Base-by-base conservation (phyloP, 1,140 invertebrate genomes). In the Eumeta japonica region DNA sequence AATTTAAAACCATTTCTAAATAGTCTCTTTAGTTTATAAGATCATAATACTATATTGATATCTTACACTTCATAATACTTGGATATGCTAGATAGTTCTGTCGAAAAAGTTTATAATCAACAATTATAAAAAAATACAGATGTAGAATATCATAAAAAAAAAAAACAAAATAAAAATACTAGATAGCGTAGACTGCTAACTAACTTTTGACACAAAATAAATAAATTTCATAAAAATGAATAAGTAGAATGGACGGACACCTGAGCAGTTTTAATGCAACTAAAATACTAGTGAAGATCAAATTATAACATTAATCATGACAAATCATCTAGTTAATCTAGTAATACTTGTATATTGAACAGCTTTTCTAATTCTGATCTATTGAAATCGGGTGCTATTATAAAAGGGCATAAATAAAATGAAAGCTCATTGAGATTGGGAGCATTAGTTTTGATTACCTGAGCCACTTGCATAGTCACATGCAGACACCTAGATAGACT, bases 351-450 rank as follows among this genome's bases (percentile, higher is more conserved):
- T 53, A 76, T 75, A 48, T 64, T 62, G 43, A 75, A 77, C 55
- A 77, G 61, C 50, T 63, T 68, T 48, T 76, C 61, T 52, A 77
- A 45, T 48, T 77, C 72, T 45, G 56, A 50, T 50, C 70, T 62
- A 45, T 75, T 68, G 32, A 77, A 77, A 41, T 67, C 56, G 20
- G 62, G 59, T 28, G 61, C 61, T 38, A 68, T 64, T 13, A 77
- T 71, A 47, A 77, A 77, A 29, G 75, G 75, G 33, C 75, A 77
- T 3, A 71, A 51, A 40, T 77, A 77, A 41, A 77, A 77, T 37
- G 75, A 77, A n/a, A 77, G 41, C 47, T 77, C 75, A 35, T 65
- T 59, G 3, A 77, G 52, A 43, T 74, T 75, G 11, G 73, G 70
- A 37, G 70, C 72, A 62, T 66, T 75, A 7, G 60, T 59, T 58